Evolutionary conservation across 2,888 invertebrate genomes (phyloP), one percentile per base, ranked within the genome.

Genomic region (Hyles lineata): DNA sequence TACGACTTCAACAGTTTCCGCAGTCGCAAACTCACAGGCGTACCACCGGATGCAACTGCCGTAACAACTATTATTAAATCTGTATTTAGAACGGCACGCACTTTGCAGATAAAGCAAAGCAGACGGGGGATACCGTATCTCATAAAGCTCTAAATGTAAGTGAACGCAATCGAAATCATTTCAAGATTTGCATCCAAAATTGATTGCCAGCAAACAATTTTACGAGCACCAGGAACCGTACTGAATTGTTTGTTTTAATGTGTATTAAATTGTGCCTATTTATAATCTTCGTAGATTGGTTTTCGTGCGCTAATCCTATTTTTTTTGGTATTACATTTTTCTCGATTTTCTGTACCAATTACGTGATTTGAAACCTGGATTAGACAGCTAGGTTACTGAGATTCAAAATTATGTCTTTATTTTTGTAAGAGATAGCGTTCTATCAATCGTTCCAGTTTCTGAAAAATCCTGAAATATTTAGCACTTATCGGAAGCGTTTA

Each of bases 81-180:
- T 74, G 78, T 80, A 89, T 90, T 88, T 82, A 85, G 89, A 87
- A 76, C 85, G 81, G 81, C 83, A 81, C 83, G 83, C 90, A 88
- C 88, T 90, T 79, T 79, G 84, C 79, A 84, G 87, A 86, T 89
- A 87, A 85, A 83, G 84, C 82, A 82, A 85, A 82, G 76, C 88
- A 89, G 87, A 86, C 84, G 78, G 79, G 80, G 83, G 83, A 78
- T 80, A 79, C 74, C 75, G 71, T 76, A 80, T 79, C 76, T 78
- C 77, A 79, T 76, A 77, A 80, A 77, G 73, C 76, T 72, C 72
- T 72, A 79, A 80, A 86, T 82, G 83, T 87, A 83, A 84, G 70
- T 85, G 86, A 87, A 82, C 87, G 23, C 29, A 25, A 58, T 72
- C 59, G 59, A 35, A 58, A 72, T 19, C 32, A 67, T 55, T 55